Base-by-base conservation (phyloP, 2,888 invertebrate genomes). In the Antitype chi region DNA sequence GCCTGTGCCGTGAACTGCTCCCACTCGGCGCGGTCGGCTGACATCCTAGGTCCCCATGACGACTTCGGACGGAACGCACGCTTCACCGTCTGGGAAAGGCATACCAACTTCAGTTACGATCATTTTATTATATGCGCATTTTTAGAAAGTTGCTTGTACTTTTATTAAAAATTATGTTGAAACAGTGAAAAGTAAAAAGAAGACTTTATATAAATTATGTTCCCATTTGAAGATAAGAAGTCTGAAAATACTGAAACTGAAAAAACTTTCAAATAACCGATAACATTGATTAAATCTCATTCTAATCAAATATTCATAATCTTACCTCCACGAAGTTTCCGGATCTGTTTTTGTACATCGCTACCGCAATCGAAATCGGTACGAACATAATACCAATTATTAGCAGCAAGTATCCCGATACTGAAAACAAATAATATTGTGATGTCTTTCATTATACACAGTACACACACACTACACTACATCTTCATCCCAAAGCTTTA, bases 1-100 rank as follows among this genome's bases (percentile, higher is more conserved):
- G 96, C 94, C 66, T 97, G 93, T 7, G 89, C 91, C 86, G 97
- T 97, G 89, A 97, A 97, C 13, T 95, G 92, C 2, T 89, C 79
- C 98, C 98, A 98, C 77, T 97, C 96, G 6, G 96, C 95, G 74
- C 94, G 95, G 0, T 93, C 94, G 13, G 91, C 90, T 0, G 94
- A 90, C 79, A 97, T 94, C 2, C 97, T 95, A 0, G 98, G 98
- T 1, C 98, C 98, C 98, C 98, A 98, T 9, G 97, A 93, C 23
- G 92, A 80, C 70, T 97, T 96, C 1, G 97, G 88, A 15, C 90
- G 86, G 90, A 97, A 95, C 0, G 97, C 87, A 47, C 89, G 89
- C 79, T 90, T 94, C 59, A 96, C 59, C 64, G 95, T 96, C 97
- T 97, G 94, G 32, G 49, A 59, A 76, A 52, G 49, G 13, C 43